These are phyloP conservation scores for Alloplasta piceator DNA, from an alignment of 2,888 invertebrate species.

Conservation along the genomic window DNA sequence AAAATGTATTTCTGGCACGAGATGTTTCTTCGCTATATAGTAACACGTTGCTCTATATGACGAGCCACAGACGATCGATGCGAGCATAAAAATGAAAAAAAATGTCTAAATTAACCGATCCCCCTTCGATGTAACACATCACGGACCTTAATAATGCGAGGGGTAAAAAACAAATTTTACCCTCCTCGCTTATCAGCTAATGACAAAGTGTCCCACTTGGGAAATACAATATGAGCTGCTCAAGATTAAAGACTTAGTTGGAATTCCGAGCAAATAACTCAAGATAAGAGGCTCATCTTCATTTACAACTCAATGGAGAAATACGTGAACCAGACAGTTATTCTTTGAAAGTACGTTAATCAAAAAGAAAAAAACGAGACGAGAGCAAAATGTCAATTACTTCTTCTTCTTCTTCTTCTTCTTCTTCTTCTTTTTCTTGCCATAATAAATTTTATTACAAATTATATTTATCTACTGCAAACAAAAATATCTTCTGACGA, in stretches of 20 bases:
- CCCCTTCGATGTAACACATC: neutral
- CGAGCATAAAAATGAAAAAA: neutral
- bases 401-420: too few relatives aligned
- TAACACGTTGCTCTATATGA: too few relatives aligned
- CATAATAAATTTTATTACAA: too few relatives aligned
- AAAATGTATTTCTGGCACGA: neutral
- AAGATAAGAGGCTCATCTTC: constrained; percentile 5
- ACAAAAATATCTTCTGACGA: too few relatives aligned
- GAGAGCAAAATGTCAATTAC: neutral
- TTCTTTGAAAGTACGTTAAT: neutral
- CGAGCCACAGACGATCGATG: neutral
- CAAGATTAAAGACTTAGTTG: neutral
- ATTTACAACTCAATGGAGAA: neutral
- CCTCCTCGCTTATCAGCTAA: neutral
- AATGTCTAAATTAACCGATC: constrained; percentile 10
- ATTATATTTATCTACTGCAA: too few relatives aligned
- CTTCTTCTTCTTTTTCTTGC: too few relatives aligned
- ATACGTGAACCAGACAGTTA: neutral
- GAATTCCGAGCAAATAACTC: neutral
- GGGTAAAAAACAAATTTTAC: constrained; percentile 1
- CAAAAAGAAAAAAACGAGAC: neutral
- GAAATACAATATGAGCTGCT: neutral
- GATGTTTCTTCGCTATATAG: neutral
- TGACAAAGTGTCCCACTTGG: neutral
- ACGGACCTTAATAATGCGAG: constrained; percentile 20